These are phyloP conservation scores for Notarius lentiginosus DNA, from an alignment of 2,113 vertebrate species.

Conservation along the genomic window DNA sequence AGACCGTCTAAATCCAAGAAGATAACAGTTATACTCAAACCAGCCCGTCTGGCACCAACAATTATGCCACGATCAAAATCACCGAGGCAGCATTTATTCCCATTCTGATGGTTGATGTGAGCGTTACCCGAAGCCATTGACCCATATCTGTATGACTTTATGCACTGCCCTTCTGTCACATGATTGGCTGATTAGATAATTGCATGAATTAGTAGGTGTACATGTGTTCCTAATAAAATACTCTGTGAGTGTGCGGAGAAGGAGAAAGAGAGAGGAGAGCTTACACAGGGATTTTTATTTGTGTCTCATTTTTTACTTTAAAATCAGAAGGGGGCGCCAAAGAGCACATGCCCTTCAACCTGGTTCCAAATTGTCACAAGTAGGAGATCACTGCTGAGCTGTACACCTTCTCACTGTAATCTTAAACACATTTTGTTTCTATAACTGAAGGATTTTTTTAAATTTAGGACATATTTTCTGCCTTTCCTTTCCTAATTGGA, in stretches of 20 bases:
- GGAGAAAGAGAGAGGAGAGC: background rate
- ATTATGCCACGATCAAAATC: background rate
- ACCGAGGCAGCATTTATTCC: background rate
- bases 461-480: background rate
- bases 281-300: background rate
- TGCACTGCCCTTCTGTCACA: background rate
- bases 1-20: background rate
- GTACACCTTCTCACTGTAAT: background rate
- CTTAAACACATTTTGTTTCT: background rate
- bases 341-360: constrained; percentile 3
- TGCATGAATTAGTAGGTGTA: background rate
- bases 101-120: background rate
- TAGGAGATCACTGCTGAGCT: background rate
- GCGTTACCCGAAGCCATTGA: no score
- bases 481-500: background rate
- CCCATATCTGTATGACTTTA: background rate
- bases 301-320: background rate
- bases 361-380: background rate
- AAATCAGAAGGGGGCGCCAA: constrained; percentile 40
- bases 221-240: background rate
- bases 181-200: background rate
- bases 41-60: background rate
- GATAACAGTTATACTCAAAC: background rate
- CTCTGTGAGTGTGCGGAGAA: background rate
- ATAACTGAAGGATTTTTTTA: background rate